Percentiles rank a stretch among this genome's conserved stretches.
phyloP scores from a whole-genome alignment of 2,797 vertebrate genomes.

The Cryptoprocta ferox region DNA sequence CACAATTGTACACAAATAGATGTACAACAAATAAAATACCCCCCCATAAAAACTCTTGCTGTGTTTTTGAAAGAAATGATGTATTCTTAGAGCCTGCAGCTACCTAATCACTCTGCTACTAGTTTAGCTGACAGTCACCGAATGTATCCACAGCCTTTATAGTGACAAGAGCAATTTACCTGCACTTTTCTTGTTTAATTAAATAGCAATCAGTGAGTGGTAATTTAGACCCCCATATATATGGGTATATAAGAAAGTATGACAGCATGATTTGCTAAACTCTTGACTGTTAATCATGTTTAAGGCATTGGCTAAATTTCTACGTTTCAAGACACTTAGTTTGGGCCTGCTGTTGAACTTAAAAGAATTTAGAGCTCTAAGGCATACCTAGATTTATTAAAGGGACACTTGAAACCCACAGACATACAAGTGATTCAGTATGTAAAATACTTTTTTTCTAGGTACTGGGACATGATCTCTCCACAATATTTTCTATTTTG shows the following conservation, averaged over 20 bases:
- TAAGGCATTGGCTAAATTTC: background rate
- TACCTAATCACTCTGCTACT: background rate
- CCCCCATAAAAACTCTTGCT: background rate
- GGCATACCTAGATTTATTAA: background rate
- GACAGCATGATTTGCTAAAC: constrained; percentile 56
- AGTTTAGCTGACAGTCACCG: constrained; percentile 49
- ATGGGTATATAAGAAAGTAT: background rate
- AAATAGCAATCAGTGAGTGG: constrained; percentile 56
- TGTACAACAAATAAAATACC: background rate
- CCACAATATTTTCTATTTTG: background rate
- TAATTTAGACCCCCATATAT: background rate
- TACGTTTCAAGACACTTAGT: background rate
- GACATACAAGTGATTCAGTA: background rate
- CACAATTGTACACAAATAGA: background rate
- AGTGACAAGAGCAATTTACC: constrained; percentile 58
- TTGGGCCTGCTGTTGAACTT: background rate
- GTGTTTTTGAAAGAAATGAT: constrained; percentile 54
- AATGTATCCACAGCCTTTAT: background rate
- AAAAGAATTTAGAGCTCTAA: constrained; percentile 8
- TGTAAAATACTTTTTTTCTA: background rate
- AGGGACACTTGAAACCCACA: background rate
- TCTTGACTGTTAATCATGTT: constrained; percentile 52
- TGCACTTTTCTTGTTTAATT: constrained; percentile 73
- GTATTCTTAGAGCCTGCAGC: background rate
- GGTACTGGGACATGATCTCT: background rate